Percentiles rank a stretch among this genome's conserved stretches.
phyloP scores from a whole-genome alignment of 2,113 vertebrate species.

The Passer montanus region DNA sequence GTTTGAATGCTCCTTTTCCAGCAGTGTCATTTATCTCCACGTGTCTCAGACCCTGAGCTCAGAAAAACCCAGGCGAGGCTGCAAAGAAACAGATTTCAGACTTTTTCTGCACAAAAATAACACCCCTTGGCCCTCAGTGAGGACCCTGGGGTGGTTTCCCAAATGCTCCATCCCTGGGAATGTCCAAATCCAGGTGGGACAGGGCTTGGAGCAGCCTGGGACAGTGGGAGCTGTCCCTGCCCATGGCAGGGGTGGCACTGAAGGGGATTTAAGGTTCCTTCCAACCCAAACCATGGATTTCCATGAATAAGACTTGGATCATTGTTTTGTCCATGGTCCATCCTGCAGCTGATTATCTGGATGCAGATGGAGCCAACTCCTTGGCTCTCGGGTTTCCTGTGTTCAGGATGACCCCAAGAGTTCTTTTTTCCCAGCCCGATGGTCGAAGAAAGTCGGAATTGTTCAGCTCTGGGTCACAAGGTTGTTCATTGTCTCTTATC shows the following conservation, averaged over 20 bases:
- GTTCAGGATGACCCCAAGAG: too few relatives aligned
- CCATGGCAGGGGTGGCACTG: too few relatives aligned
- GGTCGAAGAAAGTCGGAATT: too few relatives aligned
- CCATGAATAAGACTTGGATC: not conserved
- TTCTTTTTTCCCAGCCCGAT: too few relatives aligned
- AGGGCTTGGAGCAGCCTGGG: not conserved
- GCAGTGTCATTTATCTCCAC: fast-evolving
- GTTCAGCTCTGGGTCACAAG: too few relatives aligned
- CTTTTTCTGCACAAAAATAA: not conserved
- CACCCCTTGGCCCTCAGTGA: not conserved
- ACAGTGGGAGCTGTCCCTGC: not conserved
- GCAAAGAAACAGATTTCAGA: not conserved
- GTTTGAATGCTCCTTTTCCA: not conserved
- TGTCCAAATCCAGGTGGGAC: not conserved
- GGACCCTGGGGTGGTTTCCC: not conserved
- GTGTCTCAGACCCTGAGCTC: not conserved
- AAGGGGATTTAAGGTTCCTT: not conserved
- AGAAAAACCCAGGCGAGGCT: not conserved
- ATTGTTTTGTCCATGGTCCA: not conserved
- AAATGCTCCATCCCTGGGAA: not conserved
- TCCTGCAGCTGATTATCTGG: not conserved
- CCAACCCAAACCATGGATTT: not conserved
- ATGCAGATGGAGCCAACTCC: fast-evolving
- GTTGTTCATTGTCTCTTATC: too few relatives aligned
- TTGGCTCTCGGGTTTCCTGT: not conserved